Conservation (phyloP, 2,888 invertebrate genomes). For the Perizoma flavofasciatum region DNA sequence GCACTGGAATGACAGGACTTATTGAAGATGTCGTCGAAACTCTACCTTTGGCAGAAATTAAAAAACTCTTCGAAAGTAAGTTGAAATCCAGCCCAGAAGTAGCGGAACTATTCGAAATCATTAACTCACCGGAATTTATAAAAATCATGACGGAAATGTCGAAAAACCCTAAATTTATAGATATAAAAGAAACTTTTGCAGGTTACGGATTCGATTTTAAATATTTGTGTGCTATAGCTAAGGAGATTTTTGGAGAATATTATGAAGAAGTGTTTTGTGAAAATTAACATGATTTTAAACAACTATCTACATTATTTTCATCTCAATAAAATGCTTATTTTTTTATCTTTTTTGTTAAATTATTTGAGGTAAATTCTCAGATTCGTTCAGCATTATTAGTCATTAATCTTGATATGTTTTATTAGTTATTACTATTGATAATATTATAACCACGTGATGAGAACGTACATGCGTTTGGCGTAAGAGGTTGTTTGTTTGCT, state of each 20-base stretch:
- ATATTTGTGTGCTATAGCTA: constrained; percentile 44
- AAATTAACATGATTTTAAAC: constrained; percentile 19
- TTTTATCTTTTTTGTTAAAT: too few relatives aligned
- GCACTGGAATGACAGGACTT: constrained; percentile 45
- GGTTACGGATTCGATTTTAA: constrained; percentile 50
- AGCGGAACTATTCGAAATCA: constrained; percentile 45
- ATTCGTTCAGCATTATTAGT: too few relatives aligned
- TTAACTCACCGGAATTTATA: constrained; percentile 52
- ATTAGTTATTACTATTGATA: too few relatives aligned
- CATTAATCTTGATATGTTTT: too few relatives aligned
- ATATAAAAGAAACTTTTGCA: constrained; percentile 48
- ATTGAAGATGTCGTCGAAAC: constrained; percentile 45
- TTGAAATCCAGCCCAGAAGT: constrained; percentile 47
- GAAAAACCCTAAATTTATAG: constrained; percentile 47
- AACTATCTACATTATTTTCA: constrained; percentile 9
- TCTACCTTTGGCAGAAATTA: constrained; percentile 51
- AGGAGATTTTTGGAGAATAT: constrained; percentile 48
- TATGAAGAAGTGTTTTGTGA: constrained; percentile 48
- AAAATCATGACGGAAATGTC: constrained; percentile 49
- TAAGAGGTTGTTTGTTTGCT: too few relatives aligned
- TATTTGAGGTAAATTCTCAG: too few relatives aligned
- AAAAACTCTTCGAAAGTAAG: constrained; percentile 50
- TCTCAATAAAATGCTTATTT: constrained; percentile 4
- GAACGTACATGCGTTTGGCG: too few relatives aligned
- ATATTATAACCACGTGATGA: too few relatives aligned